These are phyloP conservation scores for Ophiodon elongatus DNA, from an alignment of 2,113 vertebrate genomes.

Conservation along the genomic window DNA sequence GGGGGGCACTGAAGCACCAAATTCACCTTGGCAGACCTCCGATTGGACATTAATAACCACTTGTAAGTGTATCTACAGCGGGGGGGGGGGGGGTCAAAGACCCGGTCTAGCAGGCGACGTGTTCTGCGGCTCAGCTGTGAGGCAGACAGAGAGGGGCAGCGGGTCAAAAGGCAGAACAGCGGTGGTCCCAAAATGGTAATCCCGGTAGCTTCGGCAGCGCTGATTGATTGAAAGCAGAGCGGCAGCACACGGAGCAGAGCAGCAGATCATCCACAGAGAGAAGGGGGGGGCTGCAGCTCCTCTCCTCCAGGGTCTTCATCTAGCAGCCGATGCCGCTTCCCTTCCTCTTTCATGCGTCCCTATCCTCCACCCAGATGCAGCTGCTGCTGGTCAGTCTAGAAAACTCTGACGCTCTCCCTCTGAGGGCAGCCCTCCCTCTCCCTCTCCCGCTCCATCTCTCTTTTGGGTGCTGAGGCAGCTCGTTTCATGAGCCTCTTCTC, in stretches of 20 bases:
- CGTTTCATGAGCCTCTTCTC: conserved; percentile 73
- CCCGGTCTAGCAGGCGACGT: not conserved
- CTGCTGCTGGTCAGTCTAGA: conserved; percentile 61
- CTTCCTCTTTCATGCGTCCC: conserved; percentile 39
- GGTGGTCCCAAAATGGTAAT: conserved; percentile 56
- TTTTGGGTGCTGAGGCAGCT: conserved; percentile 82
- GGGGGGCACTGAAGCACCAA: not conserved
- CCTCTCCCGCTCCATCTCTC: conserved; percentile 50
- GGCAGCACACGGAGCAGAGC: not conserved
- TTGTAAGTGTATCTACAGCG: not conserved
- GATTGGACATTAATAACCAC: not conserved
- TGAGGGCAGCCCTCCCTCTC: conserved; percentile 46
- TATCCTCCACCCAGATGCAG: conserved; percentile 43
- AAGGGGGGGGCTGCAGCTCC: conserved; percentile 39
- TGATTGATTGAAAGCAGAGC: not conserved
- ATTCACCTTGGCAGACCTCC: conserved; percentile 4
- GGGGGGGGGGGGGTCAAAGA: conserved; percentile 17
- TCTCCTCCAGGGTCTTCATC: conserved; percentile 22
- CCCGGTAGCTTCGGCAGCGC: conserved; percentile 44
- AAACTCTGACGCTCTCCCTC: conserved; percentile 56
- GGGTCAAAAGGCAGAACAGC: conserved; percentile 36
- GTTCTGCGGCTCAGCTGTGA: conserved; percentile 3
- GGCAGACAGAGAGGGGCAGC: conserved; percentile 15
- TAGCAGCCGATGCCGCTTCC: conserved; percentile 17
- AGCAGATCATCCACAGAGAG: conserved; percentile 17